Evolutionary conservation across 2,888 invertebrate genomes (phyloP).

Genomic region (Cerastis leucographa): DNA sequence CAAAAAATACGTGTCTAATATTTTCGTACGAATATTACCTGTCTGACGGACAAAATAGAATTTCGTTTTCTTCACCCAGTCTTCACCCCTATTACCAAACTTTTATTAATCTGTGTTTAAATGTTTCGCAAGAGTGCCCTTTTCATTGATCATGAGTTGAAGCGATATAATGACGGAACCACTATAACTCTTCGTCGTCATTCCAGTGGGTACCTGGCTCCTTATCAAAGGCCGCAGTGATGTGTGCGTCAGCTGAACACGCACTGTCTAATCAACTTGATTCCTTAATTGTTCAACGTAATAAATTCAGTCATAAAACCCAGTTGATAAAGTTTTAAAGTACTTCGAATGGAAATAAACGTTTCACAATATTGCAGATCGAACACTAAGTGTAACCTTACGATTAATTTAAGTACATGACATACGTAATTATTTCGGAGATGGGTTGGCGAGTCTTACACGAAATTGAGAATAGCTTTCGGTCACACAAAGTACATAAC

Average conservation of each 20-base stretch:
- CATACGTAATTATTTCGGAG: too few relatives aligned
- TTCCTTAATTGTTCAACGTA: constrained; percentile 79
- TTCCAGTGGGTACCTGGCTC: constrained; percentile 32
- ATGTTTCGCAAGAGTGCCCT: constrained; percentile 27
- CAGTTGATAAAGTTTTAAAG: constrained; percentile 71
- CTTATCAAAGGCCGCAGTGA: constrained; percentile 65
- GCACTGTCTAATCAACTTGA: constrained; percentile 72
- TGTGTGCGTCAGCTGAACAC: constrained; percentile 67
- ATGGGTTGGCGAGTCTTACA: neutral
- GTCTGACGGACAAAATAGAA: too few relatives aligned
- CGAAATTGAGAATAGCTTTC: neutral
- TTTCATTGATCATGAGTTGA: constrained; percentile 43
- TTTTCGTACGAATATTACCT: too few relatives aligned
- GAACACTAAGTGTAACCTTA: constrained; percentile 8
- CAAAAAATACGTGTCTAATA: too few relatives aligned
- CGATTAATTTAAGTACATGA: constrained; percentile 12
- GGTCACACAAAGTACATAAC: too few relatives aligned
- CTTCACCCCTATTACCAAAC: too few relatives aligned
- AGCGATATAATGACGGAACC: constrained; percentile 33
- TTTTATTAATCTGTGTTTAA: constrained; percentile 11
- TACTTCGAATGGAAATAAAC: constrained; percentile 39
- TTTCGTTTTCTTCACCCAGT: too few relatives aligned
- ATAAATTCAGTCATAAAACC: constrained; percentile 79
- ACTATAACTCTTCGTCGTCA: constrained; percentile 49
- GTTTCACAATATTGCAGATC: constrained; percentile 37